Conservation (phyloP, 2,888 invertebrate genomes). For the Suillia variegata region DNA sequence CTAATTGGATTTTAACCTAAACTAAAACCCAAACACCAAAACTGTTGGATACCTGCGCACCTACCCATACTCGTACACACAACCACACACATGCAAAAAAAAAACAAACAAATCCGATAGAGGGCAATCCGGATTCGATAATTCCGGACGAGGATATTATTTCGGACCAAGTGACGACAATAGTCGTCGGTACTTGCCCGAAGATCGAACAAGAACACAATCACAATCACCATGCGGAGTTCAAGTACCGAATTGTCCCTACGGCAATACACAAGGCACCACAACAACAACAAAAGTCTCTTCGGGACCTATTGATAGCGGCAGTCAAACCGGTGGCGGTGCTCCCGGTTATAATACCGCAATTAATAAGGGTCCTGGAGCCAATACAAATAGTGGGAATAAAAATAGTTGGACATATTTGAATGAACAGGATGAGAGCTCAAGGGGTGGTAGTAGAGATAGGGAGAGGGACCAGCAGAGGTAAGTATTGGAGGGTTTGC, state of each 20-base stretch:
- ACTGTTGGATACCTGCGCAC: slow-evolving; percentile 17
- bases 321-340: slow-evolving; percentile 37
- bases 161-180: slow-evolving; percentile 63
- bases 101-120: slow-evolving; percentile 45
- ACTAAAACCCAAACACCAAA: slow-evolving; percentile 20
- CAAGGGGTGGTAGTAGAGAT: slow-evolving; percentile 26
- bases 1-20: slow-evolving; percentile 34
- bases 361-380: slow-evolving; percentile 28
- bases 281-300: too few species aligned
- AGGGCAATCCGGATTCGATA: slow-evolving; percentile 70
- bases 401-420: slow-evolving; percentile 46
- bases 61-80: slow-evolving; percentile 21
- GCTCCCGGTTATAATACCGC: too few species aligned
- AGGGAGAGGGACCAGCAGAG: slow-evolving; percentile 47
- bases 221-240: slow-evolving; percentile 42
- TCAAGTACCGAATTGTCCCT: slow-evolving; percentile 42
- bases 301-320: slow-evolving; percentile 46
- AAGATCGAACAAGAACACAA: slow-evolving; percentile 34
- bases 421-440: slow-evolving; percentile 46
- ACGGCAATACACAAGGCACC: slow-evolving; percentile 33
- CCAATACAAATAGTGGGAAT: slow-evolving; percentile 24
- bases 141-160: slow-evolving; percentile 68
- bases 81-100: slow-evolving; percentile 13
- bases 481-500: slow-evolving; percentile 47
- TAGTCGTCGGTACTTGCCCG: slow-evolving; percentile 29